phyloP scores from a whole-genome alignment of 2,113 vertebrate genomes.

The Circaetus cinerascens region DNA sequence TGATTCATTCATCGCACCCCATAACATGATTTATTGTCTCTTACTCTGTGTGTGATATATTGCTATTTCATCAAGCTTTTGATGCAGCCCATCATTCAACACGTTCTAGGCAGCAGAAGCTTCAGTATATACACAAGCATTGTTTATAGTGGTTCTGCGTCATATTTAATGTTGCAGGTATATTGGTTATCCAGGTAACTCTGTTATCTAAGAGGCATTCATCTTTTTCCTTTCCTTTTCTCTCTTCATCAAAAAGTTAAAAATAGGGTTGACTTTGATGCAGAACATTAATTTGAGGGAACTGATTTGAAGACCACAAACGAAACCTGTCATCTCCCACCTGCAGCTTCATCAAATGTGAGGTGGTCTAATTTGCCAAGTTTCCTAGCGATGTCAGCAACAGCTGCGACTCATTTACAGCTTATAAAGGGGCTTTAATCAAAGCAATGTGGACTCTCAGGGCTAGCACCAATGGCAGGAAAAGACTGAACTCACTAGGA shows the following conservation, averaged over 20 bases:
- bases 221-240: not conserved
- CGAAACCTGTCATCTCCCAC: not conserved
- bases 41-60: not conserved
- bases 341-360: not conserved
- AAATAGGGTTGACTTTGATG: not conserved
- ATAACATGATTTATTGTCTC: slow-evolving; percentile 1
- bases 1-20: not conserved
- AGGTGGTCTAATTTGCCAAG: slow-evolving; percentile 8
- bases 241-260: slow-evolving; percentile 12
- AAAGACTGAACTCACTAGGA: not conserved
- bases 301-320: slow-evolving; percentile 19
- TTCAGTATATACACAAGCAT: not conserved
- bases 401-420: not conserved
- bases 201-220: not conserved
- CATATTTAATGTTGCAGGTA: not conserved
- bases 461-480: not conserved
- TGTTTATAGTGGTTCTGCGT: not conserved
- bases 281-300: not conserved
- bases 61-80: slow-evolving; percentile 4
- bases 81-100: slow-evolving; percentile 29
- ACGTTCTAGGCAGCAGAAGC: not conserved
- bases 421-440: not conserved
- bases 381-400: not conserved
- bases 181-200: not conserved
- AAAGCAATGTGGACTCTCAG: not conserved